phyloP scores from a whole-genome alignment of 2,113 vertebrate species.

The Heliornis fulica region DNA sequence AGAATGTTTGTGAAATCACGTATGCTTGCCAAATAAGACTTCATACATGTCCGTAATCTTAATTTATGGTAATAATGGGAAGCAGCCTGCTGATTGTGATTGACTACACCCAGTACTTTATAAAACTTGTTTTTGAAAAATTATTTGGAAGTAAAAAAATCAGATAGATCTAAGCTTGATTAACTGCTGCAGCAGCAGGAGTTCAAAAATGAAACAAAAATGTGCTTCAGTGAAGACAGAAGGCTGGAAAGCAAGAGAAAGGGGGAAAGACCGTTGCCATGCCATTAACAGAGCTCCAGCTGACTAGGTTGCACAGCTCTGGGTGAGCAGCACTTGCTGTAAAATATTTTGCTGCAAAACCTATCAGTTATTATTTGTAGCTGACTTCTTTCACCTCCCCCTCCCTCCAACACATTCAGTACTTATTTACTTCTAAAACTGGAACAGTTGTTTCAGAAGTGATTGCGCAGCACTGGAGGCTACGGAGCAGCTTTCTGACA shows the following conservation, averaged over 20 bases:
- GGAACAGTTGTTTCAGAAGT: neutral
- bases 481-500: neutral
- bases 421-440: neutral
- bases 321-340: neutral
- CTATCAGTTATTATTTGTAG: neutral
- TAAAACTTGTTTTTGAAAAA: neutral
- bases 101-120: neutral
- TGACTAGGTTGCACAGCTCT: neutral
- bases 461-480: neutral
- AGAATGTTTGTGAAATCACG: neutral
- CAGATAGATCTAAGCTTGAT: neutral
- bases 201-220: neutral
- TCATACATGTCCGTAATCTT: neutral
- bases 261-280: neutral
- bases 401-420: neutral
- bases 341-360: neutral
- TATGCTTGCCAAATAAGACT: neutral
- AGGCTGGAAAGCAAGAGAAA: neutral
- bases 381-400: neutral
- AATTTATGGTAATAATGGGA: neutral
- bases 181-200: neutral
- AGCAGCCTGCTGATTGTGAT: neutral
- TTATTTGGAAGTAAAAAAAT: neutral
- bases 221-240: neutral
- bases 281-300: neutral